A percentile compares a stretch with the other conserved stretches of the same genome.
Evolutionary conservation across 2,888 invertebrate species (phyloP).

Genomic region (Ceraclea dissimilis): DNA sequence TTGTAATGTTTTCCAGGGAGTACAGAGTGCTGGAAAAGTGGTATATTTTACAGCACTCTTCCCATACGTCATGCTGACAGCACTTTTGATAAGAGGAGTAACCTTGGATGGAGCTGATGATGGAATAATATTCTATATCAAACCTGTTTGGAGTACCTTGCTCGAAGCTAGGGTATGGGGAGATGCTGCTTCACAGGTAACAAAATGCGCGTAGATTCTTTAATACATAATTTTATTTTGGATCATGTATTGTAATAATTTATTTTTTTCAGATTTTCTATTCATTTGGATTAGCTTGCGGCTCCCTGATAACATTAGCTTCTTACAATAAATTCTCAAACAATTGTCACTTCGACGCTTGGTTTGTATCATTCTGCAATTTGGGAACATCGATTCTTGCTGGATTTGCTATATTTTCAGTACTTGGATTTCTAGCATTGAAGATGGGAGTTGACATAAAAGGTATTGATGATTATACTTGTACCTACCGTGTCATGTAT

Average conservation of each 20-base stretch:
- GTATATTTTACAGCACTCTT: conserved; percentile 67
- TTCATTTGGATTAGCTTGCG: conserved; percentile 70
- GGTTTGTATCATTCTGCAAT: conserved; percentile 64
- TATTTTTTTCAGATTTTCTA: conserved; percentile 58
- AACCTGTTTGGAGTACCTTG: conserved; percentile 63
- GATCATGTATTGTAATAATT: background rate
- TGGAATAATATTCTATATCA: conserved; percentile 66
- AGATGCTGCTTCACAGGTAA: conserved; percentile 66
- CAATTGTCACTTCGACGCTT: conserved; percentile 65
- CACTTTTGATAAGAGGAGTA: conserved; percentile 54
- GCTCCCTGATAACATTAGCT: conserved; percentile 67
- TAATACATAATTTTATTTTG: background rate
- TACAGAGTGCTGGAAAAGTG: conserved; percentile 85
- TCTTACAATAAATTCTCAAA: conserved; percentile 67
- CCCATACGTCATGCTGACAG: conserved; percentile 62
- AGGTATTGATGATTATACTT: conserved; percentile 36
- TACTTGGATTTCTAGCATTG: conserved; percentile 65
- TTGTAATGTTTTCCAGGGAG: conserved; percentile 45
- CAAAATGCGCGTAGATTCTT: too few relatives aligned
- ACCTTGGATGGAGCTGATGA: conserved; percentile 61
- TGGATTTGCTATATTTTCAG: conserved; percentile 71
- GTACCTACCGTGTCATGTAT: too few relatives aligned
- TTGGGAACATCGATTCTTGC: conserved; percentile 69
- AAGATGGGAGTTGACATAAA: conserved; percentile 57
- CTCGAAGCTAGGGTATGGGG: conserved; percentile 66